These are phyloP conservation scores for Isoperla grammatica DNA, from an alignment of 2,888 invertebrate species.

Conservation along the genomic window DNA sequence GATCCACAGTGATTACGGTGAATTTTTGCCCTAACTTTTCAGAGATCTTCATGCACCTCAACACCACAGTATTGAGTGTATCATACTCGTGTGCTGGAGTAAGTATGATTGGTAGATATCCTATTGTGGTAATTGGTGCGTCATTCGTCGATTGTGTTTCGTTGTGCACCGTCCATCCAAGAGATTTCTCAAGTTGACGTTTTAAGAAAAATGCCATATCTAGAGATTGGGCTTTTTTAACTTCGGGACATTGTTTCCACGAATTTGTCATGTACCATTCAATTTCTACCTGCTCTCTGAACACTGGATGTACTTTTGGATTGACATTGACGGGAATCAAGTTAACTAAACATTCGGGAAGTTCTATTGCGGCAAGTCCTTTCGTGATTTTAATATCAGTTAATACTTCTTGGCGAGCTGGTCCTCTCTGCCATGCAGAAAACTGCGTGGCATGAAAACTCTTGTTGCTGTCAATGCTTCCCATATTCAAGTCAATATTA, in stretches of 20 bases:
- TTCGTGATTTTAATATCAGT: not conserved
- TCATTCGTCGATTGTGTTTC: not conserved
- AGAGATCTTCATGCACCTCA: conserved; percentile 3
- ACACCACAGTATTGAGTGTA: conserved; percentile 6
- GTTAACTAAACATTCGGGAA: conserved; percentile 2
- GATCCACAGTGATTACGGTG: conserved; percentile 1
- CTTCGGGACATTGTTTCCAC: not conserved
- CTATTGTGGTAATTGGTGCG: conserved; percentile 1
- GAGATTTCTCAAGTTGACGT: conserved; percentile 6
- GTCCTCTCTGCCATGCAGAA: not conserved
- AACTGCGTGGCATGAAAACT: conserved; percentile 4
- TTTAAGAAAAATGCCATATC: conserved; percentile 5
- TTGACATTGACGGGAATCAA: not conserved
- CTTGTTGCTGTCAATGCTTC: conserved; percentile 1
- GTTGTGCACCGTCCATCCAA: conserved; percentile 1
- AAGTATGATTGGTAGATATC: conserved; percentile 10
- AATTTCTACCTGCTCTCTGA: not conserved
- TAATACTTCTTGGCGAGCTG: conserved; percentile 1
- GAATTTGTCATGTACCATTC: conserved; percentile 12
- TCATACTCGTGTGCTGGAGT: conserved; percentile 11
- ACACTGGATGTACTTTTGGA: conserved; percentile 1
- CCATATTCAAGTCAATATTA: conserved; percentile 10
- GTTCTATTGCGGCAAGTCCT: not conserved
- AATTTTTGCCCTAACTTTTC: conserved; percentile 2
- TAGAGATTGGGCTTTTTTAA: not conserved